These are phyloP conservation scores for Cataglyphis rosenhaueri DNA, from an alignment of 2,888 invertebrate genomes.

Conservation along the genomic window DNA sequence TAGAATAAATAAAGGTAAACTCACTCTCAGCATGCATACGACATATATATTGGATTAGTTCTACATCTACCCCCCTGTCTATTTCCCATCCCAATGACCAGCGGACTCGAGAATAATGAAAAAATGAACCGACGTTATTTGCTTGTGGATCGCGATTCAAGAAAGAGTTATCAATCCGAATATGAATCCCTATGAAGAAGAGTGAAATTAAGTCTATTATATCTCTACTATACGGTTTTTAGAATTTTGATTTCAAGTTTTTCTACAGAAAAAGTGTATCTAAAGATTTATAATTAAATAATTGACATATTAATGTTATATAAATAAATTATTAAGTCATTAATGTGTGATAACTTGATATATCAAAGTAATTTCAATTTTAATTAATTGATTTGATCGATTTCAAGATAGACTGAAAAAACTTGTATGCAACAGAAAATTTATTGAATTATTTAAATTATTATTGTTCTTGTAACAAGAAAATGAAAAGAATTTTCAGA, in stretches of 20 bases:
- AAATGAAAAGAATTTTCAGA: background rate
- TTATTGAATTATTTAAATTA: background rate
- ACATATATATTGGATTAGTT: too few relatives aligned
- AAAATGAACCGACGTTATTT: too few relatives aligned
- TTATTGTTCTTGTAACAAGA: background rate
- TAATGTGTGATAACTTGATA: background rate
- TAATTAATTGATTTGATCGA: background rate
- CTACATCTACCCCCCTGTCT: too few relatives aligned
- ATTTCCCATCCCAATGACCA: too few relatives aligned
- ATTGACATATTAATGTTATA: background rate
- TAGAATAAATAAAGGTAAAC: too few relatives aligned
- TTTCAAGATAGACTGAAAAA: too few relatives aligned
- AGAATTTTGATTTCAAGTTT: background rate
- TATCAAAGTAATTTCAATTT: background rate
- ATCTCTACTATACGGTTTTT: slow-evolving; percentile 9
- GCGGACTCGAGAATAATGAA: too few relatives aligned
- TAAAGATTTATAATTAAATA: slow-evolving; percentile 10
- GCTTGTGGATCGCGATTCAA: too few relatives aligned
- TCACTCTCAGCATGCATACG: too few relatives aligned
- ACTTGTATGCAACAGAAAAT: background rate
- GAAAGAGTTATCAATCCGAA: too few relatives aligned
- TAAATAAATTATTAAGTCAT: slow-evolving; percentile 9
- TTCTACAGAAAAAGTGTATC: background rate
- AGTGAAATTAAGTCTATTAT: slow-evolving; percentile 6
- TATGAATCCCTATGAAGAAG: too few relatives aligned